Percentiles rank a stretch among this genome's conserved stretches.
phyloP scores from a whole-genome alignment of 2,113 vertebrate genomes.

The Falco punctatus region DNA sequence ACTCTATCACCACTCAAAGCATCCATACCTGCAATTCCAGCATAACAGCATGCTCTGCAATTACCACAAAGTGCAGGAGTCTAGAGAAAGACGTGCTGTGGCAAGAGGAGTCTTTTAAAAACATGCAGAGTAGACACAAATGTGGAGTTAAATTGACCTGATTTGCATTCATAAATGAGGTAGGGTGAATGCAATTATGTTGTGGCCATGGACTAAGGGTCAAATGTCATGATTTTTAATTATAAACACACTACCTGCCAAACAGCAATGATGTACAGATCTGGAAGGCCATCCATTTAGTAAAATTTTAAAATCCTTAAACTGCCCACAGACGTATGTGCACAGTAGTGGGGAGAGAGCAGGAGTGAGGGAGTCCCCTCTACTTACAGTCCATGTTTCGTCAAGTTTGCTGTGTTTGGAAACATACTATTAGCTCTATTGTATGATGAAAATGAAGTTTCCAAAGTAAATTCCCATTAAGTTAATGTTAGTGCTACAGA shows the following conservation, averaged over 20 bases:
- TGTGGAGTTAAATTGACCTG: background rate
- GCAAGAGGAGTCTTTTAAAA: conserved; percentile 32
- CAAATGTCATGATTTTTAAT: conserved; percentile 30
- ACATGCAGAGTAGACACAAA: conserved; percentile 27
- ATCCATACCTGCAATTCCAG: conserved; percentile 62
- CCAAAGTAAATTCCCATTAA: background rate
- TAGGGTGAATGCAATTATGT: background rate
- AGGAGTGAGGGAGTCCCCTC: background rate
- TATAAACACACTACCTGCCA: background rate
- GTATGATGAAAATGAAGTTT: background rate
- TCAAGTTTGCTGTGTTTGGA: background rate
- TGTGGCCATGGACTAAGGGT: background rate
- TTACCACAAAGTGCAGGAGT: conserved; percentile 5
- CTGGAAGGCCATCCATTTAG: background rate
- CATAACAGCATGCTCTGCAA: background rate
- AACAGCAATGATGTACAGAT: background rate
- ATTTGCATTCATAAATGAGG: conserved; percentile 43
- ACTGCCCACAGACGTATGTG: background rate
- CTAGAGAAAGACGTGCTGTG: background rate
- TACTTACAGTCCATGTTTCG: background rate
- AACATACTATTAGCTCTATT: background rate
- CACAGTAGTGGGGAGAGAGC: background rate
- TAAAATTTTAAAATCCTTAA: background rate
- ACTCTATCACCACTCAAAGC: background rate
- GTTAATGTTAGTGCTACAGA: background rate